These are phyloP conservation scores for Leptopilina boulardi DNA, from an alignment of 1,140 invertebrate genomes.

Conservation along the genomic window DNA sequence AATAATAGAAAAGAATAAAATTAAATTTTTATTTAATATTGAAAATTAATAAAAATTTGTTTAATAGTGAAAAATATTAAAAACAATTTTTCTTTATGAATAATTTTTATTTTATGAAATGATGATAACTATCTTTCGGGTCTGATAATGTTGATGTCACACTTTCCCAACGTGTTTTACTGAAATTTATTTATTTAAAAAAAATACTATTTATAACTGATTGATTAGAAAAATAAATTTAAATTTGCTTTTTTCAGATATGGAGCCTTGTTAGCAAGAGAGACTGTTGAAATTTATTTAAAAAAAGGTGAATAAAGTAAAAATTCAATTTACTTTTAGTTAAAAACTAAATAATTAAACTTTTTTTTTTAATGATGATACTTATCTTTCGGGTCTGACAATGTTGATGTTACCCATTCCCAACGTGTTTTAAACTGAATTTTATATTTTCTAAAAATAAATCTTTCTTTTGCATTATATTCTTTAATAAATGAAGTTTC, in stretches of 20 bases:
- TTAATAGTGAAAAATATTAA: too few relatives aligned
- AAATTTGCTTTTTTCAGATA: too few relatives aligned
- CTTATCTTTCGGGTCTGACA: constrained; percentile 60
- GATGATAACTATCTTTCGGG: constrained; percentile 62
- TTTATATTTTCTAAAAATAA: background rate
- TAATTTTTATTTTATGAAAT: constrained; percentile 42
- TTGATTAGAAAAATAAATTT: too few relatives aligned
- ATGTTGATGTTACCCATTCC: constrained; percentile 51
- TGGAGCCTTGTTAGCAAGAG: too few relatives aligned
- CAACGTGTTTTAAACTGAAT: constrained; percentile 54
- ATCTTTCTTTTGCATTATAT: background rate
- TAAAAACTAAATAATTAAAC: background rate
- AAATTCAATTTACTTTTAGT: too few relatives aligned
- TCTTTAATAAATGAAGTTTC: background rate
- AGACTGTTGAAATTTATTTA: too few relatives aligned
- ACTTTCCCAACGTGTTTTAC: constrained; percentile 55
- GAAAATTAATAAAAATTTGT: too few relatives aligned
- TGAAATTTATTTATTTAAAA: constrained; percentile 20
- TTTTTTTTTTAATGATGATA: constrained; percentile 53
- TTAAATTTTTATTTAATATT: too few relatives aligned
- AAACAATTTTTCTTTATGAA: constrained; percentile 34
- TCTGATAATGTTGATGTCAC: constrained; percentile 57
- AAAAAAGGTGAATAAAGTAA: too few relatives aligned
- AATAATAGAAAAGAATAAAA: too few relatives aligned
- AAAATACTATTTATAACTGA: background rate